phyloP scores from a whole-genome alignment of 2,113 vertebrate genomes.

The Meles meles region DNA sequence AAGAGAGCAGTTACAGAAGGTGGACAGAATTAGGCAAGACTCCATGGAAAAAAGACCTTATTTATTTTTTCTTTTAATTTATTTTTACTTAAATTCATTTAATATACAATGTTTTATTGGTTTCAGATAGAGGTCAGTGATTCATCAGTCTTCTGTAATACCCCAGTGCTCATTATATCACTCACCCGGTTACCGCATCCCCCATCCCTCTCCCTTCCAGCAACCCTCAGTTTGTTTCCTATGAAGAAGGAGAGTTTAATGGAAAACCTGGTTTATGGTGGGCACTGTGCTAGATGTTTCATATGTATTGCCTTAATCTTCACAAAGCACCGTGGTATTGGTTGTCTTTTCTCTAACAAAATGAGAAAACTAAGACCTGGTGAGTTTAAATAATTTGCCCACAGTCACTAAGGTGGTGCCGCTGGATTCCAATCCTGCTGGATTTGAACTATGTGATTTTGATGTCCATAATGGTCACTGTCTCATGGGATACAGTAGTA shows the following conservation, averaged over 20 bases:
- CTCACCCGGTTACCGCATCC: background rate
- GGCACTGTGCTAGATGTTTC: background rate
- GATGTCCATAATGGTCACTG: background rate
- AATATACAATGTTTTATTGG: background rate
- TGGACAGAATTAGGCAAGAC: background rate
- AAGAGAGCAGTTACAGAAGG: background rate
- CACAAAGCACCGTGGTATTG: background rate
- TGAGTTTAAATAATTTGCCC: background rate
- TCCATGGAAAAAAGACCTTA: background rate
- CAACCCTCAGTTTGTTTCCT: background rate
- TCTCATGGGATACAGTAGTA: background rate
- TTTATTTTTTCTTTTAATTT: background rate
- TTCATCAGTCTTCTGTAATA: background rate
- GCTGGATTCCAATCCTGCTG: background rate
- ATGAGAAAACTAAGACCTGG: background rate
- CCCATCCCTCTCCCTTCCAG: background rate
- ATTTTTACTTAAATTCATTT: background rate
- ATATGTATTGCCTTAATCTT: background rate
- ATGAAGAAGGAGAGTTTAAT: background rate
- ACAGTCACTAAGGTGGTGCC: background rate
- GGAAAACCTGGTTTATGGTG: background rate
- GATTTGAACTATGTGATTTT: background rate
- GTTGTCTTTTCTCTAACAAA: background rate
- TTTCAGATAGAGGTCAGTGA: background rate
- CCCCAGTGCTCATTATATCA: background rate